phyloP scores from a whole-genome alignment of 2,888 invertebrate species.

The Conops quadrifasciatus region DNA sequence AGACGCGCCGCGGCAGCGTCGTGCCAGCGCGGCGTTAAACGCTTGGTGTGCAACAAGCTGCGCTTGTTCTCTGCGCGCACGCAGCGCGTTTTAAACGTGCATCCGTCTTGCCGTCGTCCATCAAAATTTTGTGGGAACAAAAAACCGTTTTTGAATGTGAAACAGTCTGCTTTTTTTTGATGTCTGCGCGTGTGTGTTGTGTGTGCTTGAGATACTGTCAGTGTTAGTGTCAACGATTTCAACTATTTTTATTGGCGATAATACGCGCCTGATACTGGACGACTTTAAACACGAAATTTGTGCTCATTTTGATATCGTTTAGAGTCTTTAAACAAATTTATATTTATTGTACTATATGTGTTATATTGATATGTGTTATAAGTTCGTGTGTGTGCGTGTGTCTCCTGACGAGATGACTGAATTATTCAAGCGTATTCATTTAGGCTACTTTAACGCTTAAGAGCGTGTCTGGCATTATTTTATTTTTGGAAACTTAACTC shows the following conservation, averaged over 20 bases:
- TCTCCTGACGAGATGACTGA: neutral
- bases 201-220: constrained; percentile 3
- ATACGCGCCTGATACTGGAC: constrained; percentile 4
- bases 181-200: constrained; percentile 2
- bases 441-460: constrained; percentile 21
- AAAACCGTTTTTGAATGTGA: neutral
- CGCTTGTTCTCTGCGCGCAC: constrained; percentile 39
- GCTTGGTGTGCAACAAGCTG: neutral
- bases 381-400: constrained; percentile 9
- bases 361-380: no score
- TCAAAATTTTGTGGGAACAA: constrained; percentile 18
- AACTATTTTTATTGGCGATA: constrained; percentile 10
- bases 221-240: constrained; percentile 1
- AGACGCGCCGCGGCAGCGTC: neutral
- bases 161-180: neutral
- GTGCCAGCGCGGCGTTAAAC: neutral
- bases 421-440: constrained; percentile 25
- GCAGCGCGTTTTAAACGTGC: constrained; percentile 49
- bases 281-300: constrained; percentile 25
- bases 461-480: constrained; percentile 31
- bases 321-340: constrained; percentile 23
- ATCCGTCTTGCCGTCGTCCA: constrained; percentile 3
- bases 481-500: neutral
- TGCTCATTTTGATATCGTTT: constrained; percentile 23
- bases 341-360: neutral